Base-by-base conservation (phyloP, 2,797 vertebrate species). In the Pseudopleuronectes americanus region DNA sequence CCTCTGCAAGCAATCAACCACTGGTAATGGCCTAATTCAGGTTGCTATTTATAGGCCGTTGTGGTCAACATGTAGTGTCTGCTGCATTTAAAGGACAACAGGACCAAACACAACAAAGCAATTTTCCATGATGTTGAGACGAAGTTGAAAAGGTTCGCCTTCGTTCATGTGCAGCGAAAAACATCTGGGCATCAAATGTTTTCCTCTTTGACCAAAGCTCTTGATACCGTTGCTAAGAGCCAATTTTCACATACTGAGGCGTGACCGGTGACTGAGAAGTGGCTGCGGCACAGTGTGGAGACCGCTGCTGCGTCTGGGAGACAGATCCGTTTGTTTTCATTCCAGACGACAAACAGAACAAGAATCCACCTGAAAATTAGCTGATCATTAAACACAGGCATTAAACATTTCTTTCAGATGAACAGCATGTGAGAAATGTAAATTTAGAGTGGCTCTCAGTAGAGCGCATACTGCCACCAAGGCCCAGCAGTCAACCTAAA, bases 101-200 rank as follows among this genome's bases (percentile, higher is more conserved):
- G 68, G 38, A 12, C 71, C 33, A 0, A 57, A 71, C 87, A 88
- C 67, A 74, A 59, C 79, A 83, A 84, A 90, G 87, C 79, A 31
- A 90, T 87, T 91, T 90, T 90, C 86, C 81, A 54, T 58, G 22
- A 83, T 41, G 84, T 74, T 62, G 71, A 87, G 76, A 74, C 53
- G 0, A 52, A 88, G 85, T 90, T 85, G 57, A 72, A 80, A 86
- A 83, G 77, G 59, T 83, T 88, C 61, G 54, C 68, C 57, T 65
- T 78, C 53, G 24, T 80, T 73, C 68, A 52, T 71, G 60, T 62
- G 62, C 55, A 76, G 77, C 38, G 38, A 19, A 45, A 70, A 77
- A 85, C 87, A 83, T 92, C 87, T 92, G 90, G 84, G 57, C 64
- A 77, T 91, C 88, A 85, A 86, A 76, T 80, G 80, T 85, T 84